Conservation (phyloP, 1,140 invertebrate genomes). For the Drosophila erecta region DNA sequence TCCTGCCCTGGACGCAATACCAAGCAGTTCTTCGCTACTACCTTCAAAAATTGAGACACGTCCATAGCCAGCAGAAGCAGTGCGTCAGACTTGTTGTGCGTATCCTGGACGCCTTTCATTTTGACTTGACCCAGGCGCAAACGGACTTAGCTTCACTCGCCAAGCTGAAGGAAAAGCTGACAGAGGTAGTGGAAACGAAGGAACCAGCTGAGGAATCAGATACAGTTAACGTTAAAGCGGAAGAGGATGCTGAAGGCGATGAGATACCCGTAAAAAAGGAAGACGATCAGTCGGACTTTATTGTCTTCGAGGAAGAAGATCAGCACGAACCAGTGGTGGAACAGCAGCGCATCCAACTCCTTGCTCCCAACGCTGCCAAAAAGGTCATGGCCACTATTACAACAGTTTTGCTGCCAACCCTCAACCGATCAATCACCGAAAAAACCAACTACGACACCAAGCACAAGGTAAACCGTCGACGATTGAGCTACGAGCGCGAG, state of each 20-base stretch:
- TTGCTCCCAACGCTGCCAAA: conserved; percentile 88
- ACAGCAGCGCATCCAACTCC: conserved; percentile 83
- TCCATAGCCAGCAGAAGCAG: conserved; percentile 92
- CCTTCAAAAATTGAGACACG: conserved; percentile 89
- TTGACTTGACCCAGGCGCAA: conserved; percentile 91
- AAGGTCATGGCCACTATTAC: conserved; percentile 89
- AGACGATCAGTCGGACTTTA: conserved; percentile 50
- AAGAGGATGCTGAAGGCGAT: conserved; percentile 65
- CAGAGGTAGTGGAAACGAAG: conserved; percentile 54
- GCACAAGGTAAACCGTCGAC: conserved; percentile 92
- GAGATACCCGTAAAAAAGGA: conserved; percentile 43
- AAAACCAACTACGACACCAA: conserved; percentile 90
- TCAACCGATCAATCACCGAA: conserved; percentile 88
- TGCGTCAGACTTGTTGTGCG: conserved; percentile 91
- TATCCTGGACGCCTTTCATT: conserved; percentile 97
- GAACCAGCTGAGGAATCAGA: conserved; percentile 24
- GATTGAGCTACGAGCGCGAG: conserved; percentile 87
- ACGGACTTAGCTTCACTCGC: conserved; percentile 42
- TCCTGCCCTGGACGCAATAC: conserved; percentile 95
- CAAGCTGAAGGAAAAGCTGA: conserved; percentile 42
- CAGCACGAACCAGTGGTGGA: conserved; percentile 43
- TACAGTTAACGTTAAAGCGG: conserved; percentile 13
- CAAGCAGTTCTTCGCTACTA: conserved; percentile 92
- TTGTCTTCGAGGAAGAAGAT: conserved; percentile 51
- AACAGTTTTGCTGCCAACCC: conserved; percentile 85